Percentiles rank a stretch among this genome's conserved stretches.
Conservation (phyloP, 2,113 vertebrate genomes). For the Sakesphorus luctuosus region DNA sequence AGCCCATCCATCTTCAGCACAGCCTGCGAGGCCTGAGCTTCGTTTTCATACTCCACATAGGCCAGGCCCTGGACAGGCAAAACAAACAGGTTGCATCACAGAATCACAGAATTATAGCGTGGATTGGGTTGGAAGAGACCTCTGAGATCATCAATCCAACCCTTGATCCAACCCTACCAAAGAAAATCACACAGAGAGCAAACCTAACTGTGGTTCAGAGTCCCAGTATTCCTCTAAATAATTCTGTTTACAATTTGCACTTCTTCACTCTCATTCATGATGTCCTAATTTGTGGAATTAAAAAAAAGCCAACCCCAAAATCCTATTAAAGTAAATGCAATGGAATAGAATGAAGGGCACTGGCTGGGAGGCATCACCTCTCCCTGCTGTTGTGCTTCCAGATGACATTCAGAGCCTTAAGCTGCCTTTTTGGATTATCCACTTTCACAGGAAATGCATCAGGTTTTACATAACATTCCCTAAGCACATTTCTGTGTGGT, state of each 20-base stretch:
- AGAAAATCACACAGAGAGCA: accelerated
- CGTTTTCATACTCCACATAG: slow-evolving; percentile 93
- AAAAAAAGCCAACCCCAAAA: neutral
- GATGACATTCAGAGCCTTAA: neutral
- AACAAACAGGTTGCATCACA: too few species aligned
- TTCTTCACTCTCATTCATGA: neutral
- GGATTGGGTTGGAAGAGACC: too few species aligned
- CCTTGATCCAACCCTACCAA: too few species aligned
- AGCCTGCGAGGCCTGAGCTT: slow-evolving; percentile 89
- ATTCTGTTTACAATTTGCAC: neutral
- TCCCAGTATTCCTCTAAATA: neutral
- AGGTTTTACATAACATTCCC: neutral
- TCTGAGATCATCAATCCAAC: too few species aligned
- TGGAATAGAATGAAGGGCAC: neutral
- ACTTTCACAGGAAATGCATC: neutral
- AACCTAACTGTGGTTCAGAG: neutral
- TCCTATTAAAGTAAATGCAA: neutral
- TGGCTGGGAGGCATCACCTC: neutral
- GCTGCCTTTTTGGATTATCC: neutral
- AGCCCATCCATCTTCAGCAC: slow-evolving; percentile 91
- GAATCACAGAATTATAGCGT: too few species aligned
- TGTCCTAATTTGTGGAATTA: too few species aligned
- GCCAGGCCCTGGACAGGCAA: slow-evolving; percentile 86
- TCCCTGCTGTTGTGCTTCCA: neutral
- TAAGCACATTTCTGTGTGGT: neutral